phyloP scores from a whole-genome alignment of 2,888 invertebrate genomes.

The Temnothorax unifasciatus region DNA sequence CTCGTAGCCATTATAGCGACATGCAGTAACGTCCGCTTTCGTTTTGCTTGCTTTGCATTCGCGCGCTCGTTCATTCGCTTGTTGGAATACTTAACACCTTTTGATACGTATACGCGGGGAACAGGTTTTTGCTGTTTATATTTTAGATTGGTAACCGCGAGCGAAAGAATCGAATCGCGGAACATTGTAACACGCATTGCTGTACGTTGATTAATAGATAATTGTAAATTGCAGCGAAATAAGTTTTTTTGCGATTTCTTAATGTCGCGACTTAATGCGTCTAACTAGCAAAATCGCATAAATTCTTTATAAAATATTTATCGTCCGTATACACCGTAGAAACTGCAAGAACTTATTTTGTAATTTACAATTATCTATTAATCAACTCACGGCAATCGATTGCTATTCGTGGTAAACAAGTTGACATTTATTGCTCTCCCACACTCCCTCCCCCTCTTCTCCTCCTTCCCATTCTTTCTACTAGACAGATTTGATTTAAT shows the following conservation, averaged over 20 bases:
- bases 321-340: neutral
- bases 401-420: conserved; percentile 14
- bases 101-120: conserved; percentile 47
- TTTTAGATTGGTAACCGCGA: conserved; percentile 38
- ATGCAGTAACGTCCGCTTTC: conserved; percentile 40
- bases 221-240: conserved; percentile 16
- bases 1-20: conserved; percentile 41
- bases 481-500: conserved; percentile 21
- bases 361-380: conserved; percentile 23
- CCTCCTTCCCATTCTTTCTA: neutral
- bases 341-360: neutral
- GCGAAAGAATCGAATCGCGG: neutral
- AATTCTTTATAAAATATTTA: conserved; percentile 16
- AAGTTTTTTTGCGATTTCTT: neutral
- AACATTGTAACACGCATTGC: neutral
- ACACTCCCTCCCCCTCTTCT: too few species aligned
- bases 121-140: conserved; percentile 60
- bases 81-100: conserved; percentile 58
- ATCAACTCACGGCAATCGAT: conserved; percentile 3
- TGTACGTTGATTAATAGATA: neutral
- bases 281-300: conserved; percentile 11
- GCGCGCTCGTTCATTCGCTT: conserved; percentile 54
- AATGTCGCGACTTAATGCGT: neutral
- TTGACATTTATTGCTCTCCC: conserved; percentile 14
- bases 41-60: conserved; percentile 54